Base-by-base conservation (phyloP, 2,113 vertebrate species). In the Chloropsis hardwickii region DNA sequence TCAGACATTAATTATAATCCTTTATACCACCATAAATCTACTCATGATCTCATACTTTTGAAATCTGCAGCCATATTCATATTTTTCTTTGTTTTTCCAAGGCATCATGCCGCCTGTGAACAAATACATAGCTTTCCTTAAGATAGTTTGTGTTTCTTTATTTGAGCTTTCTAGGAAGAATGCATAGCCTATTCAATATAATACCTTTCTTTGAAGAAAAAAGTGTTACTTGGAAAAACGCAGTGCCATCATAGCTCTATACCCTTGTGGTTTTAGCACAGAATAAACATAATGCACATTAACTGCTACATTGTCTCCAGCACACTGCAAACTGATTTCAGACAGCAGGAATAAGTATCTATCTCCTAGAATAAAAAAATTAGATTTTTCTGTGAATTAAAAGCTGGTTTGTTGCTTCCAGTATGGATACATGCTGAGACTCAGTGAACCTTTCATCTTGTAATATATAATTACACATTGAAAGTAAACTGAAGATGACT, bases 331-430 rank as follows among this genome's bases (percentile, higher is more conserved):
- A 67, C 58, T 12, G 7, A 78, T 91, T 95, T 66, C 76, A 96
- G 58, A 67, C 81, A 96, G 51, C 79, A 69, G 80, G 64, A 89
- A 48, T 72, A 86, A 74, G n/a, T 28, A 27, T 62, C 48, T 85
- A 40, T 88, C 82, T 94, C 74, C 80, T 73, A 82, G 80, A 94
- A 87, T 45, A 58, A 93, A 95, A 95, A 95, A 94, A 90, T 70
- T 50, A 62, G 61, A 42, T 94, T 67, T 13, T 84, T 94, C 53
- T 95, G 70, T 92, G 92, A 92, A 94, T 93, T 94, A 94, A 96
- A 97, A 95, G 90, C 83, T 94, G 61, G 28, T 90, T 86, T 88
- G 53, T 80, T 83, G 62, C 64, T 88, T 88, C 39, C 37, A 53
- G 28, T 92, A 23, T 60, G 83, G 65, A 25, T 85, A 29, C 94